A percentile compares a stretch with the other conserved stretches of the same genome.
Evolutionary conservation across 2,888 invertebrate genomes (phyloP).

Genomic region (Andrena marginata): DNA sequence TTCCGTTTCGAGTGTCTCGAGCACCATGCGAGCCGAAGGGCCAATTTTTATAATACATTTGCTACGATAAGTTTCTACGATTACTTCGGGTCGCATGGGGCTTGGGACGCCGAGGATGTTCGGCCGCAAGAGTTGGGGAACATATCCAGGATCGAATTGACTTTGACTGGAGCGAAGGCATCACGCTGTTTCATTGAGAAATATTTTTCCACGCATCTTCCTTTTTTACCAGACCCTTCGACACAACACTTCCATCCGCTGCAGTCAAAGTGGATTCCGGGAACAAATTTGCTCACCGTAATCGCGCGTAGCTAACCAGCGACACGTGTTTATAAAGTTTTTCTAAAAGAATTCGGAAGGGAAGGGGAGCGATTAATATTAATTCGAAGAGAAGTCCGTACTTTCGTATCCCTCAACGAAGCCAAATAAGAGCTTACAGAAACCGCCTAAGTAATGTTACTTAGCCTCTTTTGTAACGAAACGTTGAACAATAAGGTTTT

Average conservation of each 20-base stretch:
- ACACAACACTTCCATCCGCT: slow-evolving; percentile 29
- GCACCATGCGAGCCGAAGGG: not conserved
- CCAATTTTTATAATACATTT: slow-evolving; percentile 9
- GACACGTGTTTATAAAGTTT: slow-evolving; percentile 25
- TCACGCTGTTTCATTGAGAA: slow-evolving; percentile 20
- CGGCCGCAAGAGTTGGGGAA: slow-evolving; percentile 17
- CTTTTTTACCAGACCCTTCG: slow-evolving; percentile 40
- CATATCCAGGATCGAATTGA: slow-evolving; percentile 40
- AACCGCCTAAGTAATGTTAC: slow-evolving; percentile 49
- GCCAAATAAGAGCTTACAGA: slow-evolving; percentile 58
- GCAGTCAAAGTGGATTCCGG: slow-evolving; percentile 10
- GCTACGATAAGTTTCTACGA: not conserved
- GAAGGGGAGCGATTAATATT: not conserved
- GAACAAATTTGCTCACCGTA: slow-evolving; percentile 56
- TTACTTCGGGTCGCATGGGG: not conserved
- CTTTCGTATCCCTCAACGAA: slow-evolving; percentile 54
- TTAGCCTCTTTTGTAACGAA: slow-evolving; percentile 42
- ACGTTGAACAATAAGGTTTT: slow-evolving; percentile 55
- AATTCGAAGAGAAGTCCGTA: slow-evolving; percentile 15
- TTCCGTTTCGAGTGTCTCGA: not conserved
- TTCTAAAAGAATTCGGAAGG: not conserved
- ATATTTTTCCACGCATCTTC: slow-evolving; percentile 45
- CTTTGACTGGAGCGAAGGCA: slow-evolving; percentile 12
- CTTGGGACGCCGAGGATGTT: slow-evolving; percentile 13
- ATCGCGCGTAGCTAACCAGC: slow-evolving; percentile 9